Conservation (phyloP, 2,113 vertebrate species). For the Cacatua alba region DNA sequence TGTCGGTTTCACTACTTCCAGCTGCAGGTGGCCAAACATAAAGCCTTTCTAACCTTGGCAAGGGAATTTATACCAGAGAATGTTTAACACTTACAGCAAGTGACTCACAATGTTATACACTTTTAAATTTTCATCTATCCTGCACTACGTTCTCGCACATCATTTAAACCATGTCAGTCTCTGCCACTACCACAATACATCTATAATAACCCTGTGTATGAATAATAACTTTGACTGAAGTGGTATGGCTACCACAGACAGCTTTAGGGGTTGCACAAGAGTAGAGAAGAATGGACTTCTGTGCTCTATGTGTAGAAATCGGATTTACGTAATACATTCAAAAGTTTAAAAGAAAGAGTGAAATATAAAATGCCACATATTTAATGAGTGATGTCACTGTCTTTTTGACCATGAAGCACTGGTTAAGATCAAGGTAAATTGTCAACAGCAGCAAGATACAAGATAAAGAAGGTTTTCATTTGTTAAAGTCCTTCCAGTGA, state of each 20-base stretch:
- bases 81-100: background rate
- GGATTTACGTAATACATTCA: background rate
- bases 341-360: background rate
- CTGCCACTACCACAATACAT: background rate
- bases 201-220: background rate
- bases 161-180: background rate
- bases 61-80: background rate
- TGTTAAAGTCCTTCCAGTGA: too few relatives aligned
- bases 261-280: background rate
- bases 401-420: background rate
- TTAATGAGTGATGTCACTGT: background rate
- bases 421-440: background rate
- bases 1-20: background rate
- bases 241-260: background rate
- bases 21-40: background rate
- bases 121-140: background rate
- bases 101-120: background rate
- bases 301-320: background rate
- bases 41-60: background rate
- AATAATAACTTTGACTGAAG: background rate
- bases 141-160: background rate
- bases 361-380: background rate
- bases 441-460: background rate
- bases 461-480: background rate
- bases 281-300: background rate